phyloP scores from a whole-genome alignment of 2,113 vertebrate species.

The Pseudorasbora parva region DNA sequence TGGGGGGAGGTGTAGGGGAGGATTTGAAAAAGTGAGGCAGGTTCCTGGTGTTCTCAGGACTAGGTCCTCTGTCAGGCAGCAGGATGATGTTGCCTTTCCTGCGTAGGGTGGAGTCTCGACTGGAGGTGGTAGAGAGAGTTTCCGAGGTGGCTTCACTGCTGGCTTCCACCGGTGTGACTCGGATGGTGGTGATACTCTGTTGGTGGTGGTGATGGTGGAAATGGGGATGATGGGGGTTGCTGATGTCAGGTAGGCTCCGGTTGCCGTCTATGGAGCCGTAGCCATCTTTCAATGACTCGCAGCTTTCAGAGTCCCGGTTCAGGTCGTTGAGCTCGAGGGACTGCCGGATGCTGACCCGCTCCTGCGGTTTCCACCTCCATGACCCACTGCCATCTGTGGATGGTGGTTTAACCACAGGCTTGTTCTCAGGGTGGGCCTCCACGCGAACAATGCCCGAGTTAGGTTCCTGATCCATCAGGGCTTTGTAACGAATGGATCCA shows the following conservation, averaged over 20 bases:
- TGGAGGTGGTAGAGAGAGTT: conserved; percentile 86
- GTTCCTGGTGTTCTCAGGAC: conserved; percentile 91
- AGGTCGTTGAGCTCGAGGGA: conserved; percentile 94
- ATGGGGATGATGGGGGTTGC: conserved; percentile 71
- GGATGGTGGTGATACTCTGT: conserved; percentile 82
- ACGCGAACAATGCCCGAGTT: conserved; percentile 83
- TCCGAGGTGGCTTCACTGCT: conserved; percentile 83
- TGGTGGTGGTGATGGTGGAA: conserved; percentile 67
- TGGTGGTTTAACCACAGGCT: conserved; percentile 87
- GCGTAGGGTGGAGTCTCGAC: conserved; percentile 91
- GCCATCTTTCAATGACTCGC: conserved; percentile 87
- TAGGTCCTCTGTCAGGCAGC: conserved; percentile 92
- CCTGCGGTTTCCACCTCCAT: conserved; percentile 92
- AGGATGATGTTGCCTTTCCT: conserved; percentile 93
- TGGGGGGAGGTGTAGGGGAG: conserved; percentile 76
- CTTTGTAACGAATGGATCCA: conserved; percentile 84
- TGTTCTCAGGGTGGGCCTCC: conserved; percentile 93
- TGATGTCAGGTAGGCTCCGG: conserved; percentile 66
- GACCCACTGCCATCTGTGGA: conserved; percentile 89
- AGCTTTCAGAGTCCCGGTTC: conserved; percentile 92
- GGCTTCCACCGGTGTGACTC: conserved; percentile 89
- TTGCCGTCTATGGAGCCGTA: conserved; percentile 87
- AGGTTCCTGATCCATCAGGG: conserved; percentile 85
- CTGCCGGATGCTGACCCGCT: conserved; percentile 80
- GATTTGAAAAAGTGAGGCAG: conserved; percentile 91